A percentile compares a stretch with the other conserved stretches of the same genome.
phyloP scores from a whole-genome alignment of 2,797 vertebrate genomes.

The Chelidonichthys spinosus region DNA sequence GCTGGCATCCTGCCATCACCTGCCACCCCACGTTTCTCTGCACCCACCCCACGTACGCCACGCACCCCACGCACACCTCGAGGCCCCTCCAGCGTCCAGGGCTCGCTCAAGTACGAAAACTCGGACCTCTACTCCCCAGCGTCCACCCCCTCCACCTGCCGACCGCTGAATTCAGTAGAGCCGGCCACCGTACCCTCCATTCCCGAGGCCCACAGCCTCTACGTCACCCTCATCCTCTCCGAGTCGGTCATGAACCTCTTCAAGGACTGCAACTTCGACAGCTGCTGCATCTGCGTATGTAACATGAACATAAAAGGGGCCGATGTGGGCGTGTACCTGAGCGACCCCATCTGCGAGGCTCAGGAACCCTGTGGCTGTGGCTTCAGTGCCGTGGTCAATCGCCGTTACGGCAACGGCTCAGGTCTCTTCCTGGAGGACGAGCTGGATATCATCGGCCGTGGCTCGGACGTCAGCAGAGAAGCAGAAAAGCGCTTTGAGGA shows the following conservation, averaged over 20 bases:
- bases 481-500: slow-evolving; percentile 95
- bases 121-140: slow-evolving; percentile 97
- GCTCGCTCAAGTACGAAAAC: slow-evolving; percentile 97
- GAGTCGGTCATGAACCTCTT: slow-evolving; percentile 99
- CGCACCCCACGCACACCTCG: slow-evolving; percentile 96
- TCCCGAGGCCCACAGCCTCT: slow-evolving; percentile 98
- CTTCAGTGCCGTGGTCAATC: slow-evolving; percentile 98
- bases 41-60: slow-evolving; percentile 94
- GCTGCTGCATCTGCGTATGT: slow-evolving; percentile 98
- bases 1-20: slow-evolving; percentile 96
- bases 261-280: slow-evolving; percentile 99
- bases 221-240: slow-evolving; percentile 98
- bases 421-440: slow-evolving; percentile 98
- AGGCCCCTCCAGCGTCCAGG: slow-evolving; percentile 95
- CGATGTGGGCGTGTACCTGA: slow-evolving; percentile 97
- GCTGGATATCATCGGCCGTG: slow-evolving; percentile 95
- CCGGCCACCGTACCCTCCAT: slow-evolving; percentile 95
- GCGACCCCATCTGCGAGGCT: slow-evolving; percentile 92
- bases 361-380: slow-evolving; percentile 95
- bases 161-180: slow-evolving; percentile 97
- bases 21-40: slow-evolving; percentile 94
- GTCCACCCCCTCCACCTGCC: slow-evolving; percentile 96
- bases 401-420: slow-evolving; percentile 95
- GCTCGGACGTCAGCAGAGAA: slow-evolving; percentile 93
- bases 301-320: slow-evolving; percentile 99